These are phyloP conservation scores for Turritopsis dohrnii DNA, from an alignment of 30 jellyfish, hydroid and myxozoan species.

Conservation along the genomic window DNA sequence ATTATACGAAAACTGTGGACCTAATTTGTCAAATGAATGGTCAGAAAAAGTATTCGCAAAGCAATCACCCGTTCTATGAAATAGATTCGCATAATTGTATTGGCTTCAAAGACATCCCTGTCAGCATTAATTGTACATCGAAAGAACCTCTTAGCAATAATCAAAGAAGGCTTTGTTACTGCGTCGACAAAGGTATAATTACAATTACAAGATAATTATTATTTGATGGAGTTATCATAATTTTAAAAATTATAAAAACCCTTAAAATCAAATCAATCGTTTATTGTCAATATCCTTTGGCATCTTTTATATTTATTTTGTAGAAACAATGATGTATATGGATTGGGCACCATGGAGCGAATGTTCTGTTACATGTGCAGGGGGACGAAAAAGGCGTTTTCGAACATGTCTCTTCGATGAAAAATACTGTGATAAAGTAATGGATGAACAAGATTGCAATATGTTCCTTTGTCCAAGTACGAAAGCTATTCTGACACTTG, in stretches of 20 bases:
- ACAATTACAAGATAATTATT: not conserved
- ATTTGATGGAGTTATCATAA: too few relatives aligned
- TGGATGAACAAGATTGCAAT: conserved; percentile 23
- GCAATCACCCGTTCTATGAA: conserved; percentile 1
- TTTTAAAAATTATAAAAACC: too few relatives aligned
- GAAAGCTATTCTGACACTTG: not conserved
- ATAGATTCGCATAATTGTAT: not conserved
- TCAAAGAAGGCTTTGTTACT: conserved; percentile 11
- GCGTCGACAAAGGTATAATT: not conserved
- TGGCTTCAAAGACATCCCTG: conserved; percentile 7
- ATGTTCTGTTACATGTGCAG: conserved; percentile 17
- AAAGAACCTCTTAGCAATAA: not conserved
- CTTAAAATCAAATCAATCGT: too few relatives aligned
- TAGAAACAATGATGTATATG: not conserved
- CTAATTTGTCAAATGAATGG: not conserved
- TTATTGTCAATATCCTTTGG: too few relatives aligned
- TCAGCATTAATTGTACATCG: not conserved
- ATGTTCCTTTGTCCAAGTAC: conserved; percentile 10
- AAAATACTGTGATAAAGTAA: not conserved
- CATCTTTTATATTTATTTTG: too few relatives aligned
- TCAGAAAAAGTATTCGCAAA: not conserved
- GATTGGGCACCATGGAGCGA: conserved; percentile 23
- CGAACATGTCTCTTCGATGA: conserved; percentile 9
- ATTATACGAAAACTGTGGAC: not conserved
- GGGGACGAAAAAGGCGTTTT: conserved; percentile 1